Evolutionary conservation across 2,797 vertebrate species (phyloP).

Genomic region (Psittacula echo): DNA sequence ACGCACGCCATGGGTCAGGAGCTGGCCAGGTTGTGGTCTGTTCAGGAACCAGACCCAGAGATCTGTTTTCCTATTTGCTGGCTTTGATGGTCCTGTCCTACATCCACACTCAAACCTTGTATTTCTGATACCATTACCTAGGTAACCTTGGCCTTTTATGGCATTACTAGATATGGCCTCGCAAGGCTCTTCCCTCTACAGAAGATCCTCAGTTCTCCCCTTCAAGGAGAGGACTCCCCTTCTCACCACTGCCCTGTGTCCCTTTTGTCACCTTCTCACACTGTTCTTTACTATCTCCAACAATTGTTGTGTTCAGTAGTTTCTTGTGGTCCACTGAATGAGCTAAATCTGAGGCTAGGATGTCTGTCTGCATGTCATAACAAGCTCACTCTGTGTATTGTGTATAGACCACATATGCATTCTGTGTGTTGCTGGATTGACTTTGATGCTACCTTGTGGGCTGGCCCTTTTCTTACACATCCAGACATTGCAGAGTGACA

Average conservation of each 20-base stretch:
- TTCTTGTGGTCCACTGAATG: neutral
- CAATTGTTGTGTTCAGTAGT: neutral
- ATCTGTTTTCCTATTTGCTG: neutral
- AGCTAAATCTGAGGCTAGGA: neutral
- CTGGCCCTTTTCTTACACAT: neutral
- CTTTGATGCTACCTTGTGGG: neutral
- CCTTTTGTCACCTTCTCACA: neutral
- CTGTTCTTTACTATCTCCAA: neutral
- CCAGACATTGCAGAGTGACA: neutral
- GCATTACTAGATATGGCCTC: neutral
- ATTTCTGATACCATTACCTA: neutral
- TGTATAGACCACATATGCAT: fast-evolving
- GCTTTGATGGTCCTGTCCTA: neutral
- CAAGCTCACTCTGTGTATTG: neutral
- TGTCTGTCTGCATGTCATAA: neutral
- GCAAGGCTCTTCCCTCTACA: neutral
- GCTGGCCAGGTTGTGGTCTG: neutral
- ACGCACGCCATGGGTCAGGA: fast-evolving
- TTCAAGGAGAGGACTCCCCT: neutral
- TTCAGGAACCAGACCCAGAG: neutral
- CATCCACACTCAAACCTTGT: neutral
- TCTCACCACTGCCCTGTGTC: neutral
- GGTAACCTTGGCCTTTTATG: neutral
- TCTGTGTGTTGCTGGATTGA: neutral
- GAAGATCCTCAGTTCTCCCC: neutral